A percentile compares a stretch with the other conserved stretches of the same genome.
phyloP scores from a whole-genome alignment of 2,888 invertebrate genomes.

The Esperia sulphurella region DNA sequence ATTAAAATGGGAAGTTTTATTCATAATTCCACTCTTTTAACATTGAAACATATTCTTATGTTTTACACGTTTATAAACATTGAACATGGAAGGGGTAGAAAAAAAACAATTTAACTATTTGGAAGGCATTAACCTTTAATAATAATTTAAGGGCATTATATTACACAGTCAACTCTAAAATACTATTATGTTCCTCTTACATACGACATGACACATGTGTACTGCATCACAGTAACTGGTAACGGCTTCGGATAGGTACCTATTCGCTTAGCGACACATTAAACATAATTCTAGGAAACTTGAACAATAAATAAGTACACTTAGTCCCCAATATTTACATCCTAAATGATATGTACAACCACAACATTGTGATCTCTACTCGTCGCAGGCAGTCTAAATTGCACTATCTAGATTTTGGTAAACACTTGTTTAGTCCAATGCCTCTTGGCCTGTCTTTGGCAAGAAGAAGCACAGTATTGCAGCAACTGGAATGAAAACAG shows the following conservation, averaged over 20 bases:
- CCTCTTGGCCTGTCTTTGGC: constrained; percentile 87
- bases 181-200: constrained; percentile 69
- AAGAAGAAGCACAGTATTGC: constrained; percentile 86
- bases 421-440: constrained; percentile 78
- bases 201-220: constrained; percentile 43
- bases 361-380: constrained; percentile 34
- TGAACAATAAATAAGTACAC: constrained; percentile 53
- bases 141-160: constrained; percentile 71
- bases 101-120: constrained; percentile 17
- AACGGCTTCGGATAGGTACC: constrained; percentile 33
- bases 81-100: neutral
- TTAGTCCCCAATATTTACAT: constrained; percentile 71
- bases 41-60: too few relatives aligned
- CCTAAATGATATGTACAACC: constrained; percentile 69
- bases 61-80: neutral
- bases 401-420: constrained; percentile 48
- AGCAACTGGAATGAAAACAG: constrained; percentile 79
- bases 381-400: constrained; percentile 48
- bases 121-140: constrained; percentile 64
- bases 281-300: constrained; percentile 30
- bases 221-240: constrained; percentile 63
- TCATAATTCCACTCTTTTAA: neutral
- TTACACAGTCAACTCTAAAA: constrained; percentile 75
- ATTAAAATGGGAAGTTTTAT: neutral
- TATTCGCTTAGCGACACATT: constrained; percentile 26